A percentile compares a stretch with the other conserved stretches of the same genome.
Conservation (phyloP, 2,113 vertebrate genomes). For the Egretta garzetta region DNA sequence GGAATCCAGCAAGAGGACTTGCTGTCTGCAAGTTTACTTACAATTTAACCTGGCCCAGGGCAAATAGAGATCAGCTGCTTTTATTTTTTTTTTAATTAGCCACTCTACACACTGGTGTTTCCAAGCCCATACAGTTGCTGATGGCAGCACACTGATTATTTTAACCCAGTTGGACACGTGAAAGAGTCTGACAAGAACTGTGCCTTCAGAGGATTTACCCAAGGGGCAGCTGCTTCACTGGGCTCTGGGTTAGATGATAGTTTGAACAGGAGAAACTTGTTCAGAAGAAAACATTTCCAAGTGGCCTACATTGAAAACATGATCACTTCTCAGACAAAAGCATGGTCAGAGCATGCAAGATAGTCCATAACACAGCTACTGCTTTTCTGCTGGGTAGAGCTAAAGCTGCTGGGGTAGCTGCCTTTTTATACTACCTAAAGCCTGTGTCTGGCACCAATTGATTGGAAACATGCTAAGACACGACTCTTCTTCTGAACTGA, state of each 20-base stretch:
- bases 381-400: background rate
- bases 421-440: background rate
- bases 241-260: background rate
- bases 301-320: background rate
- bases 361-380: background rate
- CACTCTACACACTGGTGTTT: background rate
- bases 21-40: background rate
- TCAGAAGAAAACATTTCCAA: background rate
- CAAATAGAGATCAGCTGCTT: background rate
- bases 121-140: background rate
- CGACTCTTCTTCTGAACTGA: background rate
- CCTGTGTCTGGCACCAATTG: background rate
- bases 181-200: background rate
- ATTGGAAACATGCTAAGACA: background rate
- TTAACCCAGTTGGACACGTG: background rate
- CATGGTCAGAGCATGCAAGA: background rate
- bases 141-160: constrained; percentile 4
- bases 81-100: background rate
- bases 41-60: background rate
- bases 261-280: background rate
- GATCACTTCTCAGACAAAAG: background rate
- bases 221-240: background rate
- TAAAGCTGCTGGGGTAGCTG: background rate
- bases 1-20: background rate
- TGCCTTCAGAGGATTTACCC: background rate